Evolutionary conservation across 2,888 invertebrate genomes (phyloP), one percentile per base, ranked within the genome.

Genomic region (Eretmocerus hayati): DNA sequence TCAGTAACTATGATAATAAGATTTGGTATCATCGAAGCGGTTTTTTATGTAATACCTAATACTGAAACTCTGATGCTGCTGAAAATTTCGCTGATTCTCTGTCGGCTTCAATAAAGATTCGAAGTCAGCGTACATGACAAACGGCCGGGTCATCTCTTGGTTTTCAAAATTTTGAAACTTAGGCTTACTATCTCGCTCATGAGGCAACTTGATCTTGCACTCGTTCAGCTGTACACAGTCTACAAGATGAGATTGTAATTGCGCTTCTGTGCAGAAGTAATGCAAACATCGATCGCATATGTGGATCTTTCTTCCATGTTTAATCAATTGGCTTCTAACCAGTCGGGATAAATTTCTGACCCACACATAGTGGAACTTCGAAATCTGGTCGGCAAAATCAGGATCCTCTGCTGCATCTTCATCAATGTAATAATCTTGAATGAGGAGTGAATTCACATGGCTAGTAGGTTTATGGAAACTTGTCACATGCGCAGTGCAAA

Each of bases 1-100:
- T 38, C 50, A 36, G 35, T 50, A 42, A 33, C 23, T 18, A 31
- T 20, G 4, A 21, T 41, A 48, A 18, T n/a, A 13, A 16, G 55
- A 58, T 20, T 54, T 26, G 9, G 45, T 42, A 36, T 57, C 55
- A 32, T 58, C 53, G 35, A 49, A 58, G 9, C 42, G 42, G 31
- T 19, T 30, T 18, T 30, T 41, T 1, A 30, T 11, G 15, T 30
- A 41, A n/a, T 41, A 41, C 6, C 30, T 19, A 18, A 30, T n/a
- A 30, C 40, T 41, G 19, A 18, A 41, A 18, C 13, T 9, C n/a
- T 31, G 13, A 26, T 41, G 19, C 13, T 41, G 16, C n/a, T 37
- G 20, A 21, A 37, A 37, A 6, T 9, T 15, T 4, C 1, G 37
- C 21, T 37, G 21, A 21, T 20, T 21, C 21, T 37, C 37, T 15